Conservation (phyloP, 2,888 invertebrate genomes). For the Drosophila macrospina region DNA sequence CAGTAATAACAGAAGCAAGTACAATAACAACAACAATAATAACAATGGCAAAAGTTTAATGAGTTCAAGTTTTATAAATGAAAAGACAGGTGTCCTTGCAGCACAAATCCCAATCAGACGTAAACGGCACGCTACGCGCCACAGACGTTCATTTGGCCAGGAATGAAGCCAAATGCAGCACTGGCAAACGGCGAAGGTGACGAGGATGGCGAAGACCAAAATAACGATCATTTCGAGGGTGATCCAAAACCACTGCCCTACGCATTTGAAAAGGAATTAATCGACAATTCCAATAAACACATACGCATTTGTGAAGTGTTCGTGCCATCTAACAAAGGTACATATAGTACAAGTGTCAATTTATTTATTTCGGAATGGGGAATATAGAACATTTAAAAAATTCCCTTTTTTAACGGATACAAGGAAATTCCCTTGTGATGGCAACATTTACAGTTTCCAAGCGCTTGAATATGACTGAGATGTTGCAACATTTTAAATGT, state of each 20-base stretch:
- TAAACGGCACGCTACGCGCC: conserved; percentile 58
- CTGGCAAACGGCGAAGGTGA: conserved; percentile 23
- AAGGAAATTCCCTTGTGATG: neutral
- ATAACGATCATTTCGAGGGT: conserved; percentile 63
- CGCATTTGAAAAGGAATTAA: conserved; percentile 83
- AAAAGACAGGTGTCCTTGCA: conserved; percentile 71
- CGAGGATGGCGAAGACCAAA: conserved; percentile 18
- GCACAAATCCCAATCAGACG: conserved; percentile 61
- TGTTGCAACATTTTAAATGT: neutral
- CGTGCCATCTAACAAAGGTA: conserved; percentile 75
- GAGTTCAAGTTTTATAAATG: conserved; percentile 80
- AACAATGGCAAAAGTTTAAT: conserved; percentile 77
- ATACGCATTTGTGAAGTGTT: conserved; percentile 77
- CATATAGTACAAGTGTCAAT: neutral
- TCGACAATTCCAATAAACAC: conserved; percentile 79
- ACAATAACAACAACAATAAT: conserved; percentile 36
- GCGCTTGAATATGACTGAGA: neutral
- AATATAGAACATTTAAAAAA: too few relatives aligned
- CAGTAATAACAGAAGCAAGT: conserved; percentile 60
- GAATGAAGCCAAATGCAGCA: conserved; percentile 37
- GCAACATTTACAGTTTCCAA: neutral
- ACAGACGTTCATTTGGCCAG: conserved; percentile 45
- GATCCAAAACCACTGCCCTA: conserved; percentile 77
- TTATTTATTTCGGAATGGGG: too few relatives aligned
- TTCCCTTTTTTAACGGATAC: neutral